These are phyloP conservation scores for Athene cunicularia DNA, from an alignment of 2,113 vertebrate species.

Conservation along the genomic window DNA sequence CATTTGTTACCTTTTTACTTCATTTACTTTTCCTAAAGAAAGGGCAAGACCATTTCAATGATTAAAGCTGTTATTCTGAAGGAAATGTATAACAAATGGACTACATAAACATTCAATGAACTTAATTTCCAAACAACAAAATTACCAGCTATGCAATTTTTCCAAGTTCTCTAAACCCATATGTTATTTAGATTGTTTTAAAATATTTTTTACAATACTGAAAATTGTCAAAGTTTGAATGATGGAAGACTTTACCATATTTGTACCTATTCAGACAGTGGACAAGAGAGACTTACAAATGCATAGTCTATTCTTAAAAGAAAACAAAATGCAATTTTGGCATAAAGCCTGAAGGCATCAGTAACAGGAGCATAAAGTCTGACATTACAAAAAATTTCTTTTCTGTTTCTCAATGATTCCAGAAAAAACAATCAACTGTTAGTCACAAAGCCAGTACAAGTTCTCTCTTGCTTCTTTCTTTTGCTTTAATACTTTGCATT, in stretches of 20 bases:
- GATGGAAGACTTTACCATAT: too few species aligned
- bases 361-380: not conserved
- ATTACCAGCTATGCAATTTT: not conserved
- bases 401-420: not conserved
- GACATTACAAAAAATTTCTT: not conserved
- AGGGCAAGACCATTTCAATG: not conserved
- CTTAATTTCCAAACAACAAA: not conserved
- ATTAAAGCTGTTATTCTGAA: not conserved
- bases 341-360: not conserved
- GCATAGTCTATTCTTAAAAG: not conserved
- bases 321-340: constrained; percentile 8
- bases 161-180: not conserved
- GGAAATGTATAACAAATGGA: not conserved
- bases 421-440: not conserved
- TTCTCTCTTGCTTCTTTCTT: not conserved
- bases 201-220: not conserved
- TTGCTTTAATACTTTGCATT: not conserved
- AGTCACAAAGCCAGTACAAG: not conserved
- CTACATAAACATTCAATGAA: not conserved
- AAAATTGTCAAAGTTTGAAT: not conserved
- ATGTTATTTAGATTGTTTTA: not conserved
- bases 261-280: not conserved
- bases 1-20: not conserved
- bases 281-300: not conserved
- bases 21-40: not conserved